A percentile compares a stretch with the other conserved stretches of the same genome.
These are phyloP conservation scores for Zygaena filipendulae DNA, from an alignment of 2,888 invertebrate genomes.

Conservation along the genomic window DNA sequence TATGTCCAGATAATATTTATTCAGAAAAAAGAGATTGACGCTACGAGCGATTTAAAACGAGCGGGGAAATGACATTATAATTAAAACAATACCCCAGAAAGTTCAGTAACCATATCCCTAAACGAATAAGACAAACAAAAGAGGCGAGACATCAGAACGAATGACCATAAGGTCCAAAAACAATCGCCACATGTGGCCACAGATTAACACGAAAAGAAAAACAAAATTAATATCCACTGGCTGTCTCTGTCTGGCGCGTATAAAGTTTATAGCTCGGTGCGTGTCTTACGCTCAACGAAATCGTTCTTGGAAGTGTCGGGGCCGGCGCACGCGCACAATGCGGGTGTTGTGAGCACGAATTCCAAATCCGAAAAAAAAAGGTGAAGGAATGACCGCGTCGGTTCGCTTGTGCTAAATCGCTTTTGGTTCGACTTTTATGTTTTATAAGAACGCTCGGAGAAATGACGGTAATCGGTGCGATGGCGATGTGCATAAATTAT, in stretches of 20 bases:
- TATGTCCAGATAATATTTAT: no score
- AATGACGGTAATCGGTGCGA: no score
- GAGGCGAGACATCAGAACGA: slow-evolving; percentile 26
- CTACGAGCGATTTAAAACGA: no score
- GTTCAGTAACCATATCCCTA: slow-evolving; percentile 41
- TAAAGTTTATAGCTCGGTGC: slow-evolving; percentile 19
- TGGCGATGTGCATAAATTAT: no score
- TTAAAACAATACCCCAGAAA: slow-evolving; percentile 54
- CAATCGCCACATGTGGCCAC: slow-evolving; percentile 66
- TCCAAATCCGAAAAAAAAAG: slow-evolving; percentile 47
- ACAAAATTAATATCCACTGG: slow-evolving; percentile 45
- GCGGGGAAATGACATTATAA: slow-evolving; percentile 46
- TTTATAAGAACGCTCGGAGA: slow-evolving; percentile 4
- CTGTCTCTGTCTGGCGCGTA: slow-evolving; percentile 22
- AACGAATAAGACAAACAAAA: slow-evolving; percentile 23
- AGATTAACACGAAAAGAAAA: slow-evolving; percentile 63
- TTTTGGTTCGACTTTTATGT: slow-evolving; percentile 31
- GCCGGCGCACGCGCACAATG: slow-evolving; percentile 57
- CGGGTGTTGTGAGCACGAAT: slow-evolving; percentile 60
- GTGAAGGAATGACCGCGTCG: slow-evolving; percentile 28
- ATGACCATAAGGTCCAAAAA: slow-evolving; percentile 66
- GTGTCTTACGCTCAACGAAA: slow-evolving; percentile 43
- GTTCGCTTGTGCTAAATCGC: slow-evolving; percentile 39
- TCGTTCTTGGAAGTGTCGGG: slow-evolving; percentile 60
- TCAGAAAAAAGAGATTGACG: no score